phyloP scores from a whole-genome alignment of 2,113 vertebrate genomes.

The Agapornis roseicollis region DNA sequence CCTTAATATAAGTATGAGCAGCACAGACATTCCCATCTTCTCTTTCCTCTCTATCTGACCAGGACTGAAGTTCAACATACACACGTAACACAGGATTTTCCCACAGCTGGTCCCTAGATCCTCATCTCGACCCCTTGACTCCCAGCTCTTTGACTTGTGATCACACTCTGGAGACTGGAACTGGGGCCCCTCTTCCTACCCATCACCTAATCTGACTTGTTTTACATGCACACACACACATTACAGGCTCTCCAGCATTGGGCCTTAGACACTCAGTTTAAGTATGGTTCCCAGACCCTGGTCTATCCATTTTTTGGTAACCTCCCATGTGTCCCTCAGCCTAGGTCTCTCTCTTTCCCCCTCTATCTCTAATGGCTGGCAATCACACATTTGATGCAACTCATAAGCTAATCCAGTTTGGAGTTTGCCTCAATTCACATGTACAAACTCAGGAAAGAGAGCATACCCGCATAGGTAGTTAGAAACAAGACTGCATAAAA shows the following conservation, averaged over 20 bases:
- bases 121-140: background rate
- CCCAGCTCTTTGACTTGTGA: background rate
- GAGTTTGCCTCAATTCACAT: background rate
- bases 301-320: background rate
- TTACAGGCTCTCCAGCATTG: background rate
- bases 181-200: background rate
- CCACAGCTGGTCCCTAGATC: background rate
- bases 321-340: background rate
- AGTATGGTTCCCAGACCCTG: background rate
- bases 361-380: background rate
- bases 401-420: background rate
- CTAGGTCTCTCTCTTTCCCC: background rate
- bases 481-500: background rate
- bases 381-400: background rate
- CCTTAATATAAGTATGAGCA: background rate
- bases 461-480: background rate
- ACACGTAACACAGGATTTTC: fast-evolving
- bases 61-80: background rate
- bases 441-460: background rate
- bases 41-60: background rate
- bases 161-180: background rate
- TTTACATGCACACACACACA: background rate
- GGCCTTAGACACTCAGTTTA: background rate
- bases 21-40: background rate
- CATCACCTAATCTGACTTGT: background rate